Base-by-base conservation (phyloP, 2,888 invertebrate genomes). In the Drosophila eohydei region DNA sequence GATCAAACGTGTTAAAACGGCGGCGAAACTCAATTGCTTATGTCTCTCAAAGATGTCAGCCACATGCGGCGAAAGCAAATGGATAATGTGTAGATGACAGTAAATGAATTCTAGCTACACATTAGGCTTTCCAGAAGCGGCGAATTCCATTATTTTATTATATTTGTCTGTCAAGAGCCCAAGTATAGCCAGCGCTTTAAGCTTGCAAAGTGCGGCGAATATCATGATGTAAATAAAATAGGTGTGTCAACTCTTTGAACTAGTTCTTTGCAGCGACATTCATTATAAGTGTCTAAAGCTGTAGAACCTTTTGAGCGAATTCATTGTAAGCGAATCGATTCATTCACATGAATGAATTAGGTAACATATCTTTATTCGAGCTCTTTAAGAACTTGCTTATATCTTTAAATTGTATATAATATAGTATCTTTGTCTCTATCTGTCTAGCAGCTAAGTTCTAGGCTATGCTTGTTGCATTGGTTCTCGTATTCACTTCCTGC, bases 11-110 rank as follows among this genome's bases (percentile, higher is more conserved):
- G 55, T 50, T 70, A 21, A 48, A 55, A 56, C 41, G 28, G 21
- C 57, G 57, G 55, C 36, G 28, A 60, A 70, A 56, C 56, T 74
- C 43, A 54, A 60, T 60, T 76, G 60, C 50, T 60, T 56, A 44
- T 60, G 51, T 34, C 40, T 55, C 16, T 14, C 30, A n/a, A 28
- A 11, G 16, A 26, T 40, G 52, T 26, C 36, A 38, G 30, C 21
- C 1, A 26, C 32, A 5, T 32, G 16, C 62, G 62, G 34, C 30
- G 30, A 62, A 43, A 51, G 40, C 4, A 16, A 38, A 16, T 28
- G 16, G 34, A 48, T 40, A 21, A 21, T 40, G 9, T 40, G 38
- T 58, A 1, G n/a, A 32, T 16, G 34, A 5, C 28, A 28, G 38
- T 14, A 14, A 26, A 14, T 38, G 26, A 26, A n/a, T 52, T 52